Percentiles rank a stretch among this genome's conserved stretches.
Conservation (phyloP, 2,113 vertebrate species). For the Stegostoma tigrinum region DNA sequence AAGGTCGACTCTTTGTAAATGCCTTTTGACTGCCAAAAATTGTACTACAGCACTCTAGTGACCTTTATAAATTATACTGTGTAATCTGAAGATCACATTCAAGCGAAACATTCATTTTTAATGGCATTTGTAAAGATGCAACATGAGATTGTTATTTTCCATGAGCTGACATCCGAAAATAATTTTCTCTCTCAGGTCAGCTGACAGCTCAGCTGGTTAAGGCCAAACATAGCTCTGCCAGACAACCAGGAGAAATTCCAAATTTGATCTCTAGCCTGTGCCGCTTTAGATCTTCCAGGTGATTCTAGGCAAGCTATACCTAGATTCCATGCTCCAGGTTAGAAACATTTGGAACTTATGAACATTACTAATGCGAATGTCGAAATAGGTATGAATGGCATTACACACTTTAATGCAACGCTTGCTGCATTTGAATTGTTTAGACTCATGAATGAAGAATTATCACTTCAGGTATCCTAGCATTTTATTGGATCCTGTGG, state of each 20-base stretch:
- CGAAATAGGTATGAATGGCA: too few relatives aligned
- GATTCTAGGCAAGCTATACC: not conserved
- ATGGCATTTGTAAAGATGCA: slow-evolving; percentile 29
- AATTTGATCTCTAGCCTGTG: not conserved
- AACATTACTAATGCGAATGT: not conserved
- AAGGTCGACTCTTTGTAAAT: slow-evolving; percentile 6
- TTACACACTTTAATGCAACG: too few relatives aligned
- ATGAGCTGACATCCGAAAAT: slow-evolving; percentile 7
- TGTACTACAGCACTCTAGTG: not conserved
- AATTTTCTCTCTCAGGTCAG: slow-evolving; percentile 21
- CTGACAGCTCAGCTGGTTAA: not conserved
- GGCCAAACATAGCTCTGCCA: not conserved
- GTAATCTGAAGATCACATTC: slow-evolving; percentile 30
- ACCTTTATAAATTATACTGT: slow-evolving; percentile 23
- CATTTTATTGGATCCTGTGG: not conserved
- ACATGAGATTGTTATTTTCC: not conserved
- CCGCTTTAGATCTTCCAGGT: not conserved
- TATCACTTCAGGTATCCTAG: not conserved
- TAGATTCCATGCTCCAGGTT: not conserved
- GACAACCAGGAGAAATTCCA: not conserved
- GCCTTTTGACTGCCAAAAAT: slow-evolving; percentile 30
- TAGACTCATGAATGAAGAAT: not conserved
- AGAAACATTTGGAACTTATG: not conserved
- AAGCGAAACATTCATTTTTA: slow-evolving; percentile 34
- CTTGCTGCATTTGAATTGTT: not conserved